Evolutionary conservation across 2,888 invertebrate genomes (phyloP).

Genomic region (Pachliopta kotzebuea): DNA sequence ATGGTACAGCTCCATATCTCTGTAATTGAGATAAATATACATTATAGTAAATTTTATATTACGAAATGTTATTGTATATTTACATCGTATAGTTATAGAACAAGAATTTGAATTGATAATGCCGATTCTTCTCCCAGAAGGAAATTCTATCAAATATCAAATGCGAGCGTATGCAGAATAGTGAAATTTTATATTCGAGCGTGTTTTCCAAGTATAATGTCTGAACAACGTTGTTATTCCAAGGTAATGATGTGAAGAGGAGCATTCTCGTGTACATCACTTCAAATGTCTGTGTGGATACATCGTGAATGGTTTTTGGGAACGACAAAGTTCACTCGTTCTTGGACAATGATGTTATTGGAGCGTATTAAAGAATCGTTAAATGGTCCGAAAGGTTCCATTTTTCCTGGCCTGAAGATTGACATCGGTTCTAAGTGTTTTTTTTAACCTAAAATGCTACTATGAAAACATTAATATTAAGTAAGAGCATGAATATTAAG

Average conservation of each 20-base stretch:
- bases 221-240: conserved; percentile 19
- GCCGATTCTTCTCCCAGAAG: not conserved
- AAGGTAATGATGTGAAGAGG: conserved; percentile 22
- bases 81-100: not conserved
- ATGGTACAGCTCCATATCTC: not conserved
- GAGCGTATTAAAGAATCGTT: not conserved
- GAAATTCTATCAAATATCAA: conserved; percentile 7
- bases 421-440: not conserved
- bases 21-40: not conserved
- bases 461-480: not conserved
- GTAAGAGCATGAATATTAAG: not conserved
- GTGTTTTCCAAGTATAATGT: conserved; percentile 26
- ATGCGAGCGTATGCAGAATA: conserved; percentile 2
- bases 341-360: not conserved
- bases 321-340: conserved; percentile 10
- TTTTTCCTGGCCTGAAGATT: no score
- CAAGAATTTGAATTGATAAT: conserved; percentile 3
- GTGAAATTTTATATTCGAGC: conserved; percentile 16
- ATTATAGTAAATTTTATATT: not conserved
- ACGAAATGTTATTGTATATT: not conserved
- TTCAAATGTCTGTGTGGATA: not conserved
- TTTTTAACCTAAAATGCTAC: not conserved
- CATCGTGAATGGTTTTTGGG: not conserved
- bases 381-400: no score
- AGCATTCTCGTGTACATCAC: conserved; percentile 18